These are phyloP conservation scores for Osmoderma eremita DNA, from an alignment of 2,888 invertebrate species.

Conservation along the genomic window DNA sequence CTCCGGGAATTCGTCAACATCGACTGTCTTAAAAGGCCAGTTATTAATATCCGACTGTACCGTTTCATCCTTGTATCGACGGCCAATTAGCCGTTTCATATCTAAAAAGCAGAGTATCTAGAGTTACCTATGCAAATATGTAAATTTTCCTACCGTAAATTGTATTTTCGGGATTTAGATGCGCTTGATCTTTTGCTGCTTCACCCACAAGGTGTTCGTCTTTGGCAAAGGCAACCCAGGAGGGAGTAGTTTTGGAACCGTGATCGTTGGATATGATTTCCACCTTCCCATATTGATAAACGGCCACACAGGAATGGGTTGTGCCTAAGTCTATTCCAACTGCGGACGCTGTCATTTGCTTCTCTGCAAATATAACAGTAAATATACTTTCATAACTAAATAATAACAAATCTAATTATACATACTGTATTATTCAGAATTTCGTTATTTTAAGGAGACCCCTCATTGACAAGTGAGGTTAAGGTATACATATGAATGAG, in stretches of 20 bases:
- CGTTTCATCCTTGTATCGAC: slow-evolving; percentile 47
- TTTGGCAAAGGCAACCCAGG: slow-evolving; percentile 44
- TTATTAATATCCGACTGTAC: slow-evolving; percentile 48
- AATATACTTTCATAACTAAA: background rate
- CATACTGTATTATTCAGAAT: no score
- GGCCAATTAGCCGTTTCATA: slow-evolving; percentile 52
- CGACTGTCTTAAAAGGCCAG: slow-evolving; percentile 47
- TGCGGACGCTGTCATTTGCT: slow-evolving; percentile 8
- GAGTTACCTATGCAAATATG: slow-evolving; percentile 49
- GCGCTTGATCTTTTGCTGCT: slow-evolving; percentile 38
- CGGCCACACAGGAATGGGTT: slow-evolving; percentile 46
- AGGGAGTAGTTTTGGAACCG: slow-evolving; percentile 42
- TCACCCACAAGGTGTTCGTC: slow-evolving; percentile 40
- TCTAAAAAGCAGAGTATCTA: slow-evolving; percentile 47
- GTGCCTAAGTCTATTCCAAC: slow-evolving; percentile 48
- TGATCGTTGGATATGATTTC: slow-evolving; percentile 43
- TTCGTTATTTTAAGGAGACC: no score
- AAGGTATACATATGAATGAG: no score
- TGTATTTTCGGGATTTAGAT: slow-evolving; percentile 42
- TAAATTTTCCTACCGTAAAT: slow-evolving; percentile 44
- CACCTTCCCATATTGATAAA: slow-evolving; percentile 40
- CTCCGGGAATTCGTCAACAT: slow-evolving; percentile 44
- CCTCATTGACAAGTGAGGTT: no score
- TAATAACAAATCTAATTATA: no score
- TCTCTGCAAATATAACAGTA: slow-evolving; percentile 45